phyloP scores from a whole-genome alignment of 2,797 vertebrate genomes.

The Sebastes hubbsi region DNA sequence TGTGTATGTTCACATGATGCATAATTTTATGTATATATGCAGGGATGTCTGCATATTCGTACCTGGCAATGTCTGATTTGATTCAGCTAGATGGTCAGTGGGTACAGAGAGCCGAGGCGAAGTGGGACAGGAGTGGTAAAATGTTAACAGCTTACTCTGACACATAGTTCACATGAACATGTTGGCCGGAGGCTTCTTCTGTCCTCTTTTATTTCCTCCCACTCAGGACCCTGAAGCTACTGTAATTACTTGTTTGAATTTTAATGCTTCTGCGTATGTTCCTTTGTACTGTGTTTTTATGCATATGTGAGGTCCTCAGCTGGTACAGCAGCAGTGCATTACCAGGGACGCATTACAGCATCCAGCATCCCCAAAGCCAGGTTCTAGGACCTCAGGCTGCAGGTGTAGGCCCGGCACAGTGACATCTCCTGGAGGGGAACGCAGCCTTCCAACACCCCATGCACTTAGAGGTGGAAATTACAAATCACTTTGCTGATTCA shows the following conservation, averaged over 20 bases:
- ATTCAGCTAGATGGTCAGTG: constrained; percentile 43
- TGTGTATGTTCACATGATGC: constrained; percentile 19
- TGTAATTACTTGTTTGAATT: constrained; percentile 37
- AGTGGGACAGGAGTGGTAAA: constrained; percentile 49
- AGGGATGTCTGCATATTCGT: constrained; percentile 15
- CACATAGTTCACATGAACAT: constrained; percentile 57
- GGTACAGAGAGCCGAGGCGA: constrained; percentile 11
- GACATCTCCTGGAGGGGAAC: not conserved
- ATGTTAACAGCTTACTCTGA: constrained; percentile 65
- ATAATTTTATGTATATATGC: not conserved
- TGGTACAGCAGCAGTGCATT: not conserved
- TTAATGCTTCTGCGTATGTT: constrained; percentile 19
- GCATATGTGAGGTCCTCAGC: constrained; percentile 12
- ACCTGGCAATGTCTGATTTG: constrained; percentile 21
- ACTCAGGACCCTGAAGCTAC: constrained; percentile 35
- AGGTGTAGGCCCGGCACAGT: not conserved
- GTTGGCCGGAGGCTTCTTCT: constrained; percentile 45
- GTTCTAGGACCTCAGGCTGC: not conserved
- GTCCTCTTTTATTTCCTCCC: constrained; percentile 39
- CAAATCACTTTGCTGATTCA: not conserved
- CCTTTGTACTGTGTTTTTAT: not conserved
- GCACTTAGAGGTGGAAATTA: not conserved
- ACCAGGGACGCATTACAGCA: not conserved
- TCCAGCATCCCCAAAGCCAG: not conserved
- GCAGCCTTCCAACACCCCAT: not conserved